Percentiles rank a stretch among this genome's conserved stretches.
phyloP scores from a whole-genome alignment of 2,113 vertebrate genomes.

The Hiodon alosoides region DNA sequence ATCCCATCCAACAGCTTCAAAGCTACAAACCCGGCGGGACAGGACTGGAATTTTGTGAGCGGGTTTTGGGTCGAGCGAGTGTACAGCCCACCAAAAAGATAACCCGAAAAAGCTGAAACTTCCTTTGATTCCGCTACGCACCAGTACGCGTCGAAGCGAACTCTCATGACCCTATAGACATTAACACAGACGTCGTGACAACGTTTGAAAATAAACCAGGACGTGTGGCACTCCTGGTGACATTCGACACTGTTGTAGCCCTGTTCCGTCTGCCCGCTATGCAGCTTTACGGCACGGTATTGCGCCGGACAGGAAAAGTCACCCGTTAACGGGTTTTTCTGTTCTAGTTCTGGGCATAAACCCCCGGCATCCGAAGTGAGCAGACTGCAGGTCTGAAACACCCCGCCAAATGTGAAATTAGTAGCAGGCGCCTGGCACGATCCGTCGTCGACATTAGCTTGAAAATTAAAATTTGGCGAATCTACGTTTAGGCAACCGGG shows the following conservation, averaged over 20 bases:
- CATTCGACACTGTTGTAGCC: conserved; percentile 70
- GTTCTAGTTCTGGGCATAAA: conserved; percentile 62
- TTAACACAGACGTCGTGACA: conserved; percentile 62
- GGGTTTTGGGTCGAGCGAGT: conserved; percentile 60
- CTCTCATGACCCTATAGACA: conserved; percentile 58
- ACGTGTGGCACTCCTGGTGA: conserved; percentile 20
- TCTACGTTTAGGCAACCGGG: conserved; percentile 69
- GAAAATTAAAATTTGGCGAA: conserved; percentile 82
- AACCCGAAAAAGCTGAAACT: conserved; percentile 44
- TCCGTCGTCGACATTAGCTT: conserved; percentile 76
- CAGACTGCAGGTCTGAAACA: conserved; percentile 67
- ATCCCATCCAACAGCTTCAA: conserved; percentile 67
- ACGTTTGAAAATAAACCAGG: conserved; percentile 49
- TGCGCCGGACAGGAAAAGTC: conserved; percentile 60
- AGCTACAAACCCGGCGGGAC: conserved; percentile 63
- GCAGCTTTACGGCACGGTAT: conserved; percentile 60
- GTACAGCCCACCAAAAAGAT: conserved; percentile 83
- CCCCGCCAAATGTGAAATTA: conserved; percentile 82
- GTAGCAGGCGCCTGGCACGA: conserved; percentile 66
- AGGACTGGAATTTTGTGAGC: conserved; percentile 69
- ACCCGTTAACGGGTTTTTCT: conserved; percentile 75
- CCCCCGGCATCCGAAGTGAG: conserved; percentile 35
- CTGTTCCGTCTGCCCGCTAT: conserved; percentile 64
- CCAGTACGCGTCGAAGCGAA: conserved; percentile 71
- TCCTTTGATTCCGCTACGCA: conserved; percentile 41